Conservation (phyloP, 2,113 vertebrate genomes). For the Larimichthys crocea region DNA sequence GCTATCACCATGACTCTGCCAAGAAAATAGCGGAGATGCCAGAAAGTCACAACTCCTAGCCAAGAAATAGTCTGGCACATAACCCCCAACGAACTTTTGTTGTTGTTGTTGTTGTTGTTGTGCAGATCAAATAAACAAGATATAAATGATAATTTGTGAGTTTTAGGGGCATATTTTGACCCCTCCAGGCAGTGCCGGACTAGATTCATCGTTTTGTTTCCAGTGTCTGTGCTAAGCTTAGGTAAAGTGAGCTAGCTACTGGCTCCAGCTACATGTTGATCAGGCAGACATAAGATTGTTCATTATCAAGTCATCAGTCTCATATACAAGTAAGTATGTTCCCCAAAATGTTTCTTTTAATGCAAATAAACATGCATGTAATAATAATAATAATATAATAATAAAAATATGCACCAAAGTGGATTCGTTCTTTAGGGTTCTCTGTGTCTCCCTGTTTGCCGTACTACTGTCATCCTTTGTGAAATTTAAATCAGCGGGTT, state of each 20-base stretch:
- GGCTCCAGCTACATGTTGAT: not conserved
- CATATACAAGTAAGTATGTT: not conserved
- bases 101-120: too few species aligned
- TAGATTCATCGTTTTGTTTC: not conserved
- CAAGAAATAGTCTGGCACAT: not conserved
- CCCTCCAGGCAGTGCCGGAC: not conserved
- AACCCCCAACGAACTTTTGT: not conserved
- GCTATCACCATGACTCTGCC: not conserved
- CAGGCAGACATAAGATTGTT: not conserved
- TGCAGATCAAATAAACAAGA: not conserved
- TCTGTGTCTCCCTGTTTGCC: conserved; percentile 9
- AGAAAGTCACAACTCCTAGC: not conserved
- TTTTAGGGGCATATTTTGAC: not conserved
- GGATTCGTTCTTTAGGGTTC: conserved; percentile 17
- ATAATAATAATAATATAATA: too few species aligned
- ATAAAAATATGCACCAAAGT: too few species aligned
- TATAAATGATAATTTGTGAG: not conserved
- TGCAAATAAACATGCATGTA: not conserved
- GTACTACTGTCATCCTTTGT: conserved; percentile 39
- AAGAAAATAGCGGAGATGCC: not conserved
- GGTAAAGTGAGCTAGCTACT: not conserved
- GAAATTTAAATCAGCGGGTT: conserved; percentile 48
- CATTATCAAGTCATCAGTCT: too few species aligned
- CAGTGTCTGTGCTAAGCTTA: conserved; percentile 7
- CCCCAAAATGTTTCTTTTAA: conserved; percentile 7